These are phyloP conservation scores for Calonectris borealis DNA, from an alignment of 2,113 vertebrate genomes.

Conservation along the genomic window DNA sequence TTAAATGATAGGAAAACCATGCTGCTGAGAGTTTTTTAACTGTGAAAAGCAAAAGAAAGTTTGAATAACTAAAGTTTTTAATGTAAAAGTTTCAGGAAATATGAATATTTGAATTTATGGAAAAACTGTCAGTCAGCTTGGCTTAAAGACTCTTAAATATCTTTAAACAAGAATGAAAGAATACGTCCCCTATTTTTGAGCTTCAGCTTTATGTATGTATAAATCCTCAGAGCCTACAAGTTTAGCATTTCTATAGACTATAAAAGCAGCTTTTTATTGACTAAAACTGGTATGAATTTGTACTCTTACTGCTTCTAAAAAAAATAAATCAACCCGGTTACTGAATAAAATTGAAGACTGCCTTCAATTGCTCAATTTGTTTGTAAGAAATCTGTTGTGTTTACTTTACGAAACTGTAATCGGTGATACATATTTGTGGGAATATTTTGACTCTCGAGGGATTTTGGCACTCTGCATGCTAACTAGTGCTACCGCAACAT, in stretches of 20 bases:
- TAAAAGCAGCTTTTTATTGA: conserved; percentile 43
- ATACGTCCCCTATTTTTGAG: neutral
- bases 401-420: conserved; percentile 39
- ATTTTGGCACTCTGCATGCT: conserved; percentile 28
- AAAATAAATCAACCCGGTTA: conserved; percentile 47
- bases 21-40: neutral
- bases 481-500: neutral
- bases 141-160: conserved; percentile 7
- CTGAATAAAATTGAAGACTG: conserved; percentile 49
- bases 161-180: conserved; percentile 8
- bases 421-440: conserved; percentile 20
- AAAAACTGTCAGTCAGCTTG: neutral
- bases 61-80: neutral
- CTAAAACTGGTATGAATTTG: conserved; percentile 36
- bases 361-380: conserved; percentile 37
- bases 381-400: conserved; percentile 60
- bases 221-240: conserved; percentile 22
- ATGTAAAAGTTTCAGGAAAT: neutral
- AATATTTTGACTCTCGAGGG: conserved; percentile 39
- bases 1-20: neutral
- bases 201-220: conserved; percentile 40
- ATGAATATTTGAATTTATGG: conserved; percentile 21
- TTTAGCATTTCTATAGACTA: conserved; percentile 21
- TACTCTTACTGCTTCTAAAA: neutral
- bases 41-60: neutral